Base-by-base conservation (phyloP, 2,797 vertebrate species). In the Podarcis siculus region DNA sequence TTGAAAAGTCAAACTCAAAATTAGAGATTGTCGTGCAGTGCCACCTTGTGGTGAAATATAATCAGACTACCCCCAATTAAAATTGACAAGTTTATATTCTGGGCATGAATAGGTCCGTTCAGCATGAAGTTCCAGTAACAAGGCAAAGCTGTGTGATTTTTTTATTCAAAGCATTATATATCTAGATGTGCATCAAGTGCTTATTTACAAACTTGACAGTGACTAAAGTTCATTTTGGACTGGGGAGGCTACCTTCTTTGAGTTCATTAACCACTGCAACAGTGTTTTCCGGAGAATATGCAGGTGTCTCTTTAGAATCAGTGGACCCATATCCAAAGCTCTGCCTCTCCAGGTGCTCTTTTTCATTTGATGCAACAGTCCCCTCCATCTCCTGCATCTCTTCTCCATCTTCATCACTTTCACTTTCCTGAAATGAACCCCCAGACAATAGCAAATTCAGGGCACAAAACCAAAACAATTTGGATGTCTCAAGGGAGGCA, bases 301-400 rank as follows among this genome's bases (percentile, higher is more conserved):
- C 19, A 21, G 45, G 8, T 8, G 10, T 19, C 1, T 37, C 2
- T 32, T 90, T 75, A 25, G n/a, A 49, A 37, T 39, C 76, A 49
- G 92, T 91, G 3, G 96, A 94, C 35, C 97, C 97, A 1, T 98
- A 97, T 7, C 78, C 90, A 83, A 73, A 78, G 73, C 45, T 73
- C 7, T 86, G 76, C 27, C 89, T 3, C 27, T 94, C 92, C 39
- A 97, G 90, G n/a, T 90, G 81, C 45, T 77, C 27, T n/a, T 39
- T 93, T 90, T 97, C 96, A 37, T 79, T 69, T 23, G 32, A 13
- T 87, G 42, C 69, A 21, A 35, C 78, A 37, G n/a, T 0, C 0
- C 8, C 13, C 9, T 88, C 91, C 61, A 55, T 82, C 76, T 87
- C 25, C 5, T 55, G 85, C 35, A 37, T 61, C 87, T 77, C 76